Conservation (phyloP, 92 coral and sea anemone genomes). For the Zoanthus sansibaricus region DNA sequence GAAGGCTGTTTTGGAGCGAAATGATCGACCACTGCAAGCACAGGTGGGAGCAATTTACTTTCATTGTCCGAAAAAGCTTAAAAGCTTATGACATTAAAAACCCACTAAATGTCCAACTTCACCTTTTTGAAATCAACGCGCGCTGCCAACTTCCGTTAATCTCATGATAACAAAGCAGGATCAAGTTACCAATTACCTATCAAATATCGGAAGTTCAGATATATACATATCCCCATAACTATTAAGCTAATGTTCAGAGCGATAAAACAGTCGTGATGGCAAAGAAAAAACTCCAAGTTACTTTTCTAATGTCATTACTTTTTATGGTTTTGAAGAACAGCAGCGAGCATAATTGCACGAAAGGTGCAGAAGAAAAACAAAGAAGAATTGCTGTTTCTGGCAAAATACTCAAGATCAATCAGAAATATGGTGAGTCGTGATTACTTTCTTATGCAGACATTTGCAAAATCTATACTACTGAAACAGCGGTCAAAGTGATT, state of each 20-base stretch:
- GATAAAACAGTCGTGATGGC: not conserved
- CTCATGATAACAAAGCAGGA: not conserved
- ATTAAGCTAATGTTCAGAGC: not conserved
- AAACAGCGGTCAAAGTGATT: not conserved
- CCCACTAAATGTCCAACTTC: too few species aligned
- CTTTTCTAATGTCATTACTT: not conserved
- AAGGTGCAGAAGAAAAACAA: not conserved
- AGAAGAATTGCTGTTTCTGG: not conserved
- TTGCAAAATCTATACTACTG: not conserved
- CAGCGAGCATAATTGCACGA: not conserved
- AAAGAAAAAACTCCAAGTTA: not conserved
- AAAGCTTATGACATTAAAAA: too few species aligned
- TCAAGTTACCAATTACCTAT: not conserved
- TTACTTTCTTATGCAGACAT: not conserved
- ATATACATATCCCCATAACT: not conserved
- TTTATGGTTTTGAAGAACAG: not conserved
- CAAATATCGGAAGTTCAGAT: not conserved
- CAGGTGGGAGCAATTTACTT: too few species aligned
- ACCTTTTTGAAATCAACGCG: too few species aligned
- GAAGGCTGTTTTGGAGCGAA: too few species aligned
- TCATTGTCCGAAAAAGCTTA: too few species aligned
- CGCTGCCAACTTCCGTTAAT: too few species aligned
- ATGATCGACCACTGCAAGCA: too few species aligned
- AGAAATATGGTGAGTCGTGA: conserved; percentile 37
- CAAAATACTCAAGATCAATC: conserved; percentile 38